Base-by-base conservation (phyloP, 2,797 vertebrate genomes). In the Notoglanidium macrostoma region DNA sequence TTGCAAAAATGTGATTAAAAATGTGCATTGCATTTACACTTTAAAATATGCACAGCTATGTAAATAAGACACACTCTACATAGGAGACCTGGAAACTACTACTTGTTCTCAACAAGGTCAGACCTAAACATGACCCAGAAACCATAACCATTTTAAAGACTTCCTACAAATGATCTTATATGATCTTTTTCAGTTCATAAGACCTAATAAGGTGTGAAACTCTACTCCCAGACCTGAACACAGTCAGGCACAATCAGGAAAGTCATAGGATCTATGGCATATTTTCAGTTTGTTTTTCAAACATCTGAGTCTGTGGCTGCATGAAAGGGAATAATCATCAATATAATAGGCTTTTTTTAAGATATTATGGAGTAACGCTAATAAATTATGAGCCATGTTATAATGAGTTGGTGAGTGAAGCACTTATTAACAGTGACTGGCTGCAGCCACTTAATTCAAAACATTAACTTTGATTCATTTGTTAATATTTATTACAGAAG, bases 311-410 rank as follows among this genome's bases (percentile, higher is more conserved):
- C 92, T 86, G 90, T 88, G 87, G 91, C 92, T 91, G 90, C 95
- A 94, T 94, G 65, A 76, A 85, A 86, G 79, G 92, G 8, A 54
- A 94, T 94, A 88, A 90, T 89, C 84, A 29, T 93, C 90, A 90
- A 88, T 90, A 90, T 95, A 95, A 95, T 94, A 93, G 94, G 92
- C 89, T 90, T 94, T 95, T 94, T 94, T 94, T 91, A 95, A 93
- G 87, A 94, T 93, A 95, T 96, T 95, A 95, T 93, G 90, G 90
- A 94, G 67, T 68, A 94, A 94, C 92, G 92, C 93, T 94, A 91
- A 95, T 96, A 94, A 93, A 95, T 96, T 93, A 94, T 94, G 92
- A 95, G 93, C 93, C 94, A 93, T 93, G 90, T 92, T 90, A 91
- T 95, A 96, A 95, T 94, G 93, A 94, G 95, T 90, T 92, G 89